Evolutionary conservation across 2,888 invertebrate genomes (phyloP), one percentile per base, ranked within the genome.

Genomic region (Scaptodrosophila latifasciaeformis): DNA sequence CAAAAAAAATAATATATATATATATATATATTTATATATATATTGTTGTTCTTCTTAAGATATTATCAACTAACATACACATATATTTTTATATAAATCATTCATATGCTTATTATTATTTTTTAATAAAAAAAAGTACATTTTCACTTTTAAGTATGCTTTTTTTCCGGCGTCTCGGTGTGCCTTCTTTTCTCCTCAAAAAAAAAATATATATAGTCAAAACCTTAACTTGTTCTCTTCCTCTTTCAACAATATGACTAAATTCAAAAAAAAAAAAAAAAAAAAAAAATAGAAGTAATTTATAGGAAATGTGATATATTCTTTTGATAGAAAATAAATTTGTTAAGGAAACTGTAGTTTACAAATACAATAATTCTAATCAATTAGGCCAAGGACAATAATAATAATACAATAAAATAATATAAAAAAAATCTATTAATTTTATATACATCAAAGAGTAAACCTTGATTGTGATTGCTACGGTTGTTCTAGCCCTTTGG

Each of bases 11-110:
- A 47, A 29, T 49, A 52, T 51, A 46, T 62, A 55, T 49, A n/a
- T n/a, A n/a, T n/a, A n/a, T n/a, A n/a, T n/a, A n/a, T n/a, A n/a
- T n/a, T n/a, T n/a, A n/a, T n/a, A n/a, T n/a, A n/a, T n/a, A n/a
- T 51, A 50, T 2, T 21, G 13, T 31, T 35, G 31, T 58, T 44
- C 37, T 35, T 57, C 34, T 59, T 54, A 59, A 62, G 48, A 51
- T 57, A 58, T 62, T 72, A 65, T 60, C 31, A 70, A 62, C 74
- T 77, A 77, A 66, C 74, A 65, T 72, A 70, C 65, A 67, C 68
- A 68, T 65, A 70, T 52, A 15, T 37, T 15, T 10, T 17, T 37
- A 17, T 37, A 37, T 37, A 37, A 37, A 10, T 64, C 44, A 68
- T 59, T 51, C 52, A 53, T 59, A 43, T 60, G 53, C 53, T 37